Conservation (phyloP, 2,797 vertebrate genomes). For the Crocodylus rhombifer region DNA sequence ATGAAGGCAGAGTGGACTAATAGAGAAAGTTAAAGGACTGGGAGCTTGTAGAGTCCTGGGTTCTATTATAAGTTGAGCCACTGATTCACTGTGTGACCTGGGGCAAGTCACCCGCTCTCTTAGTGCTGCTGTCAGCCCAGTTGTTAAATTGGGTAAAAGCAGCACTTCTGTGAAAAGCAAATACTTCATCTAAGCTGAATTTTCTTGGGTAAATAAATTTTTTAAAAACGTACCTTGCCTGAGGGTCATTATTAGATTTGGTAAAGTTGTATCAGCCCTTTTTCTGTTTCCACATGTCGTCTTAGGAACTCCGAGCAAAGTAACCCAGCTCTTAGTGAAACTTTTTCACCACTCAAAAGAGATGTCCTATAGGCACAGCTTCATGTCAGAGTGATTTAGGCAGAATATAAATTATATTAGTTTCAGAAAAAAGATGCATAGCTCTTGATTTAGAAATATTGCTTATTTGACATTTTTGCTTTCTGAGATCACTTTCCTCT, state of each 20-base stretch:
- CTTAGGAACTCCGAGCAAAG: slow-evolving; percentile 61
- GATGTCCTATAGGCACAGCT: slow-evolving; percentile 23
- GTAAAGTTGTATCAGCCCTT: slow-evolving; percentile 53
- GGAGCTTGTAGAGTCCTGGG: background rate
- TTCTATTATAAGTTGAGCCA: background rate
- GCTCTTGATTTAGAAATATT: slow-evolving; percentile 58
- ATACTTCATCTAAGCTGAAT: slow-evolving; percentile 25
- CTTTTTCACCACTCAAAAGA: slow-evolving; percentile 33
- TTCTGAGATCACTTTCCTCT: slow-evolving; percentile 49
- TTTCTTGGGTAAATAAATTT: slow-evolving; percentile 43
- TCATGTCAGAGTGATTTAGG: background rate
- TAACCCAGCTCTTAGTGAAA: slow-evolving; percentile 17
- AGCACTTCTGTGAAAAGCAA: slow-evolving; percentile 59
- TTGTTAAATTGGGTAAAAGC: slow-evolving; percentile 14
- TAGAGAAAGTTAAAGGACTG: background rate
- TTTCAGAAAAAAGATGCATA: slow-evolving; percentile 56
- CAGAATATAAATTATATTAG: slow-evolving; percentile 31
- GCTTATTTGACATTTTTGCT: slow-evolving; percentile 60
- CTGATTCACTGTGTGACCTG: accelerated
- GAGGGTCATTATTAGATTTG: slow-evolving; percentile 50
- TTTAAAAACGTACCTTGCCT: slow-evolving; percentile 16
- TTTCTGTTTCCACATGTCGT: slow-evolving; percentile 56
- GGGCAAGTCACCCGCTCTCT: background rate
- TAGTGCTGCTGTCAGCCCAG: background rate
- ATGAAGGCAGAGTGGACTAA: background rate